These are phyloP conservation scores for Hipparchia sbordonii DNA, from an alignment of 2,888 invertebrate genomes.

Conservation along the genomic window DNA sequence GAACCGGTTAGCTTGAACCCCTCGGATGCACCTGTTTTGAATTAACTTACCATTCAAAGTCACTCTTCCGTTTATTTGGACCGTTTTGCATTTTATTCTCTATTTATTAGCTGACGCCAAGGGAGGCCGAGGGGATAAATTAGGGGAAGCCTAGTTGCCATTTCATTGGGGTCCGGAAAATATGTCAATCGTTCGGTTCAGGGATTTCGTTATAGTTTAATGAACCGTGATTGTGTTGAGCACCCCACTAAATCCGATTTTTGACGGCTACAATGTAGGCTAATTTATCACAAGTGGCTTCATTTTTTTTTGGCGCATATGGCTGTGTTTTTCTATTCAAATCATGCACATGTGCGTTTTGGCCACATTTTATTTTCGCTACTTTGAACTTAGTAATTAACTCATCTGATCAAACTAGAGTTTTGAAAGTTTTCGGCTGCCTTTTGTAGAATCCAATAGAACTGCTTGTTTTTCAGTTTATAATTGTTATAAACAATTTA, in stretches of 20 bases:
- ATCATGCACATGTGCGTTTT: conserved; percentile 30
- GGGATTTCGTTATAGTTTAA: conserved; percentile 66
- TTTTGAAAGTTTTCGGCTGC: background rate
- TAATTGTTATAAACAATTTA: background rate
- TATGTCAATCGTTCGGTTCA: conserved; percentile 56
- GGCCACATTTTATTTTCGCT: conserved; percentile 32
- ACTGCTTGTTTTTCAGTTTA: background rate
- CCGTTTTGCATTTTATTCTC: conserved; percentile 69
- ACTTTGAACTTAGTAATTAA: background rate
- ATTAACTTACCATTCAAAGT: conserved; percentile 67
- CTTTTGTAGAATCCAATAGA: background rate
- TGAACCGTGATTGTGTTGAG: conserved; percentile 75
- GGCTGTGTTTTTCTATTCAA: conserved; percentile 39
- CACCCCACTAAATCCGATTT: conserved; percentile 70
- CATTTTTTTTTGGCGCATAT: conserved; percentile 41
- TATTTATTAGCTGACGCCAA: conserved; percentile 56
- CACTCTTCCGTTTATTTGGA: conserved; percentile 66
- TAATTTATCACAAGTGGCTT: conserved; percentile 62
- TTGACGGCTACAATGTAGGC: conserved; percentile 59
- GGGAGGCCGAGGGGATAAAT: conserved; percentile 41
- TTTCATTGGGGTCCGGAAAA: conserved; percentile 57
- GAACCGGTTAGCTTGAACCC: conserved; percentile 59
- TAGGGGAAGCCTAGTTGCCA: conserved; percentile 49
- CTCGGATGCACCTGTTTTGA: conserved; percentile 68
- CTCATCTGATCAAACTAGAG: background rate